Evolutionary conservation across 2,797 vertebrate species (phyloP), one percentile per base, ranked within the genome.

Genomic region (Pseudomugil gertrudae): DNA sequence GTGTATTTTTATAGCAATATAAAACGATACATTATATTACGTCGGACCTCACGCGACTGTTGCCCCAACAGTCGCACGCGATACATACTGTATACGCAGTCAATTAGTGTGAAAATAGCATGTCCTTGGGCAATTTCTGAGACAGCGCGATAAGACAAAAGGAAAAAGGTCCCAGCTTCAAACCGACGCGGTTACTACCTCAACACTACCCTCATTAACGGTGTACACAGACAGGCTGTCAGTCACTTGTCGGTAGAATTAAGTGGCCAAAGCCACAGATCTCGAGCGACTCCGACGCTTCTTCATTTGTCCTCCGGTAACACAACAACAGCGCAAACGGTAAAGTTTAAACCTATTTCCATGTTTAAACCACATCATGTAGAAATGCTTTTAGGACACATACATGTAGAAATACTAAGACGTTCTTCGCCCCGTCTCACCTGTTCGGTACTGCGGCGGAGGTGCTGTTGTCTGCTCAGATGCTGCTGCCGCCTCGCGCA

Each of bases 381-480:
- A 19, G 2, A 23, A 29, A 24, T 0, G n/a, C 11, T 1, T 24
- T 0, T 6, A 0, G 17, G 33, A 0, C 27, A 4, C 9, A 4
- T 2, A 27, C 5, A 65, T 2, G 6, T 50, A 67, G 0, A 2
- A 40, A 19, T 0, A 3, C 21, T 38, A 19, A 35, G 33, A 40
- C 52, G 0, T 1, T 61, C 62, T n/a, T n/a, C n/a, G 72, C 71
- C 63, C 23, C 10, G 2, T 1, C 92, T 93, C 89, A 94, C 94
- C 94, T 94, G 88, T 69, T 76, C 78, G 14, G 57, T 74, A 30
- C 33, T 69, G 80, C 84, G 47, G 79, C 24, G 65, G 66, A 55
- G 57, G 64, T 67, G 67, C 71, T 71, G 76, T 30, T 69, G 72
- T 60, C 56, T 36, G 66, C 9, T 50, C 78, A 36, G 75, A 86